A percentile compares a stretch with the other conserved stretches of the same genome.
Evolutionary conservation across 2,888 invertebrate genomes (phyloP).

Genomic region (Aphelenchoides bicaudatus): DNA sequence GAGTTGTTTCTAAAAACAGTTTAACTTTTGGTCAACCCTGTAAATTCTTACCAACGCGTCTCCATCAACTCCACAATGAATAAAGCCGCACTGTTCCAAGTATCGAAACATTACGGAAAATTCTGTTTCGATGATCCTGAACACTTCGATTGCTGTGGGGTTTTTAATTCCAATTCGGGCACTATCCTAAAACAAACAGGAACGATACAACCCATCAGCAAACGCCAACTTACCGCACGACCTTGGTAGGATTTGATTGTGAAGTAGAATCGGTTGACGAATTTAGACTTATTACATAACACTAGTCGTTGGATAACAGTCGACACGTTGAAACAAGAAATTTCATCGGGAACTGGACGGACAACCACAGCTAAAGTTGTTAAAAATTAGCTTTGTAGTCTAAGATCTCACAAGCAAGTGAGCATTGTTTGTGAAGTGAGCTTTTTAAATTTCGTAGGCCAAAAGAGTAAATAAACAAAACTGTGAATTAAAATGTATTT

Average conservation of each 20-base stretch:
- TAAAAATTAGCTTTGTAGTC: too few relatives aligned
- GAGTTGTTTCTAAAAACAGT: conserved; percentile 1
- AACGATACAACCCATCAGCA: too few relatives aligned
- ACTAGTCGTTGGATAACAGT: neutral
- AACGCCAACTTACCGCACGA: neutral
- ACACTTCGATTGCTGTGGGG: neutral
- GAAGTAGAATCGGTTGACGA: conserved; percentile 9
- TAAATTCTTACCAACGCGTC: neutral
- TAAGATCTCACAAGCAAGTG: too few relatives aligned
- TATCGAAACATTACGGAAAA: conserved; percentile 1
- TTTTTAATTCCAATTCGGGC: neutral
- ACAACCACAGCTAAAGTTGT: neutral
- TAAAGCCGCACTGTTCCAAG: conserved; percentile 3
- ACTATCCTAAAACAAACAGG: neutral
- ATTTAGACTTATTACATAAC: neutral
- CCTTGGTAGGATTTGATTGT: neutral
- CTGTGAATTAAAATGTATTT: too few relatives aligned
- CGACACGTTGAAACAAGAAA: neutral
- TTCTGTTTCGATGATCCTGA: neutral
- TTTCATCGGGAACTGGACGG: conserved; percentile 11
- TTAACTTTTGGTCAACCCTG: neutral
- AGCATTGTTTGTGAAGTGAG: neutral
- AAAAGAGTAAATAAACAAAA: too few relatives aligned
- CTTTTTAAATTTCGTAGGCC: too few relatives aligned
- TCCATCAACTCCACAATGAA: neutral